phyloP scores from a whole-genome alignment of 2,797 vertebrate genomes.

The Bradypus variegatus region DNA sequence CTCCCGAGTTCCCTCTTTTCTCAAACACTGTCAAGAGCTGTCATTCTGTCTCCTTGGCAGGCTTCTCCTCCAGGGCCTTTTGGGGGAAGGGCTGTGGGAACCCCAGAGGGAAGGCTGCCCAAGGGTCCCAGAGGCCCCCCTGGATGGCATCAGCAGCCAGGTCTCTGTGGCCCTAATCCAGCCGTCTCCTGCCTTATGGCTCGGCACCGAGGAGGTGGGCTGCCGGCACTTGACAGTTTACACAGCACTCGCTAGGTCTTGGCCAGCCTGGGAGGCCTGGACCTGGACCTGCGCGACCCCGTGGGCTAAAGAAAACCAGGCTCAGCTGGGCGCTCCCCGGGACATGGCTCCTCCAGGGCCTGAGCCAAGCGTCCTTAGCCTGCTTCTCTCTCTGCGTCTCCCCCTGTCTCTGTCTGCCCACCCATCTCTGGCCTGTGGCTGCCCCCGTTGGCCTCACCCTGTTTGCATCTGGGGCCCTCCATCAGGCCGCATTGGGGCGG shows the following conservation, averaged over 20 bases:
- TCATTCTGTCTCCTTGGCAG: background rate
- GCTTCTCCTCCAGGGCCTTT: background rate
- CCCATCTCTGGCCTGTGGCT: background rate
- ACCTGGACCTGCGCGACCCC: background rate
- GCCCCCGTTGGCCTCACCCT: background rate
- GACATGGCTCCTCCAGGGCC: background rate
- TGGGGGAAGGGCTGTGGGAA: background rate
- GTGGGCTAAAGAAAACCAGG: background rate
- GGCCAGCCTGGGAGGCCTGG: background rate
- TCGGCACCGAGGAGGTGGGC: background rate
- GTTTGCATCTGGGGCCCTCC: background rate
- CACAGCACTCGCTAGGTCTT: background rate
- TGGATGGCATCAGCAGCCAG: background rate
- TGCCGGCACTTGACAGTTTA: background rate
- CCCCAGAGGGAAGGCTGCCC: background rate
- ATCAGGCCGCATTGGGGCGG: background rate
- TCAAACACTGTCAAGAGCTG: background rate
- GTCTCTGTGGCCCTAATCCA: too few species aligned
- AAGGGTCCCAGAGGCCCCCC: background rate
- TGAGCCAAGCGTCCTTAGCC: slow-evolving; percentile 1
- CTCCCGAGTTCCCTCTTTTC: background rate
- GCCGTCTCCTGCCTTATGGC: too few species aligned
- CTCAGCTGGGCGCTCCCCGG: background rate
- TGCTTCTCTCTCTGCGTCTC: slow-evolving; percentile 17
- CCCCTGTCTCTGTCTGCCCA: background rate